These are phyloP conservation scores for Python bivittatus DNA, from an alignment of 2,113 vertebrate genomes.

Conservation along the genomic window DNA sequence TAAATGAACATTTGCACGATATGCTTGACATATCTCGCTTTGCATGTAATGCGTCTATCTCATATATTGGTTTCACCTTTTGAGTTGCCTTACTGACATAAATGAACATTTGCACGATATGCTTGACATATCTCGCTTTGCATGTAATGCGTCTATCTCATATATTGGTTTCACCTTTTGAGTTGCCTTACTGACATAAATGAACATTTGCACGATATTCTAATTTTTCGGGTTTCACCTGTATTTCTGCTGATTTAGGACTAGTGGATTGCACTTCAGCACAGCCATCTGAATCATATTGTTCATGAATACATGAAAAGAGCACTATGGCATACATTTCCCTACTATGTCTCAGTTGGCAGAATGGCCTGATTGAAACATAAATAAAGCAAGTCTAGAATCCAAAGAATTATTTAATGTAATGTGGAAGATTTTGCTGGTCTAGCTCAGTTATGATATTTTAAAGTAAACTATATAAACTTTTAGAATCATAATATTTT, in stretches of 20 bases:
- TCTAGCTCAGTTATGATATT: neutral
- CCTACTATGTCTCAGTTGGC: neutral
- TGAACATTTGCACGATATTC: too few relatives aligned
- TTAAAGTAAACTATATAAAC: slow-evolving; percentile 25
- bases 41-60: too few relatives aligned
- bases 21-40: too few relatives aligned
- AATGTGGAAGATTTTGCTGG: neutral
- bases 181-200: too few relatives aligned
- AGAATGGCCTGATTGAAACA: neutral
- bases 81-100: too few relatives aligned
- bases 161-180: too few relatives aligned
- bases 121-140: too few relatives aligned
- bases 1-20: too few relatives aligned
- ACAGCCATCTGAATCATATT: neutral
- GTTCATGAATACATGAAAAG: neutral
- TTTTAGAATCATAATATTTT: neutral
- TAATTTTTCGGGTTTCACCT: too few relatives aligned
- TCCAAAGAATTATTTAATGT: neutral
- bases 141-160: too few relatives aligned
- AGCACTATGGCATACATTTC: neutral
- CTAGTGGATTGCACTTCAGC: neutral
- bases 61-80: too few relatives aligned
- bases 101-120: too few relatives aligned
- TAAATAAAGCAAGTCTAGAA: neutral
- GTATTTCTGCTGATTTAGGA: neutral